Percentiles rank a stretch among this genome's conserved stretches.
These are phyloP conservation scores for Conus betulinus DNA, from an alignment of 1,140 invertebrate species.

Conservation along the genomic window DNA sequence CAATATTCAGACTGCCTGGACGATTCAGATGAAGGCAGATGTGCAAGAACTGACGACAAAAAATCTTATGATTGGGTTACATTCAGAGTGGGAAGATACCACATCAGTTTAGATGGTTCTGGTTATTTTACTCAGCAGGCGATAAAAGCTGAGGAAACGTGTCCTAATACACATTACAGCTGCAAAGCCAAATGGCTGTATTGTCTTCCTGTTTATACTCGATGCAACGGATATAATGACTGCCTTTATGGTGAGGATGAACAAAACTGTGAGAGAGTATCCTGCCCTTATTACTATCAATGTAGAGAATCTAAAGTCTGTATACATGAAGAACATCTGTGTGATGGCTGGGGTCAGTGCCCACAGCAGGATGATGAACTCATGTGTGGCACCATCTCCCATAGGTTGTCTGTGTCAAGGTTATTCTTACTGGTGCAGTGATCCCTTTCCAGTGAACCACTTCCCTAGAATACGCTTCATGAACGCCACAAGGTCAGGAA, in stretches of 20 bases:
- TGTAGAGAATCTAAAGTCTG: conserved; percentile 28
- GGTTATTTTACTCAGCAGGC: too few species aligned
- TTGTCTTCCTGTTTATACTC: conserved; percentile 29
- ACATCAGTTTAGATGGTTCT: too few species aligned
- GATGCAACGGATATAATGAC: conserved; percentile 34
- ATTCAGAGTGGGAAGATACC: too few species aligned
- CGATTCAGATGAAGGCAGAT: too few species aligned
- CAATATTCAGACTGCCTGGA: too few species aligned
- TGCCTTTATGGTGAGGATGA: conserved; percentile 25
- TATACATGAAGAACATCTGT: not conserved
- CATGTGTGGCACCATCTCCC: conserved; percentile 15
- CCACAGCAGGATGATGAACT: too few species aligned
- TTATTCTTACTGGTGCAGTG: conserved; percentile 4
- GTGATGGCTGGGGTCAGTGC: too few species aligned
- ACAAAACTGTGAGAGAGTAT: not conserved
- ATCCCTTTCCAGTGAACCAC: not conserved
- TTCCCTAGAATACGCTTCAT: conserved; percentile 22
- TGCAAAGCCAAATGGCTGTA: too few species aligned
- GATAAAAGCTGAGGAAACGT: too few species aligned
- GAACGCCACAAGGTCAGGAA: not conserved
- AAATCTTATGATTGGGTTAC: too few species aligned
- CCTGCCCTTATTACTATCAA: conserved; percentile 7
- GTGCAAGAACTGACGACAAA: too few species aligned
- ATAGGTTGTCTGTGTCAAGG: conserved; percentile 12
- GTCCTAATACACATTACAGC: too few species aligned